A percentile compares a stretch with the other conserved stretches of the same genome.
Evolutionary conservation across 1,140 invertebrate genomes (phyloP).

Genomic region (Archivesica marissinica): DNA sequence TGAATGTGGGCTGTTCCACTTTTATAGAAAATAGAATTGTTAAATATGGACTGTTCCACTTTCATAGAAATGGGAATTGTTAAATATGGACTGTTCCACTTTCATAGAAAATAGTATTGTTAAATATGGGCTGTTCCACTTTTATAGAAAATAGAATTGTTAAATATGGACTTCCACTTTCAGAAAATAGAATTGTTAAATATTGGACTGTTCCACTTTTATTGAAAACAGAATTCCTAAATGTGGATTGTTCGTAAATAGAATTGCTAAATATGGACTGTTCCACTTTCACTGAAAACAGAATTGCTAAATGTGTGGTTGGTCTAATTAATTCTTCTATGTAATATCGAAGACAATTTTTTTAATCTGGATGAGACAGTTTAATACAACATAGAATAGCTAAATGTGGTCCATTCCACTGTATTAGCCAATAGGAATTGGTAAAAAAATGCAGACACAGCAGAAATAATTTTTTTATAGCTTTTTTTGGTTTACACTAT

Average conservation of each 20-base stretch:
- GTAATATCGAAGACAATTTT: no score
- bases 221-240: no score
- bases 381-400: not conserved
- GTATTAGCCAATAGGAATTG: not conserved
- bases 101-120: not conserved
- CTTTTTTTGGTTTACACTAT: no score
- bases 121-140: constrained; percentile 70
- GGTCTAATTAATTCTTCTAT: no score
- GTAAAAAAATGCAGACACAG: no score
- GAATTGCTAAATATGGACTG: no score
- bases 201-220: no score
- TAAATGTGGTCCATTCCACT: constrained; percentile 70
- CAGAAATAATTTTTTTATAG: no score
- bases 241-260: no score
- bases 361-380: not conserved
- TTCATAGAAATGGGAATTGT: not conserved
- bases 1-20: constrained; percentile 70
- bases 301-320: not conserved
- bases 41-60: not conserved
- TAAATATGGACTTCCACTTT: not conserved
- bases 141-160: constrained; percentile 4
- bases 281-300: not conserved
- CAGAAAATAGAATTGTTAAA: not conserved
- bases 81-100: not conserved
- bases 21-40: constrained; percentile 4